Conservation (phyloP, 2,797 vertebrate genomes). For the Hyperoplus lanceolatus region DNA sequence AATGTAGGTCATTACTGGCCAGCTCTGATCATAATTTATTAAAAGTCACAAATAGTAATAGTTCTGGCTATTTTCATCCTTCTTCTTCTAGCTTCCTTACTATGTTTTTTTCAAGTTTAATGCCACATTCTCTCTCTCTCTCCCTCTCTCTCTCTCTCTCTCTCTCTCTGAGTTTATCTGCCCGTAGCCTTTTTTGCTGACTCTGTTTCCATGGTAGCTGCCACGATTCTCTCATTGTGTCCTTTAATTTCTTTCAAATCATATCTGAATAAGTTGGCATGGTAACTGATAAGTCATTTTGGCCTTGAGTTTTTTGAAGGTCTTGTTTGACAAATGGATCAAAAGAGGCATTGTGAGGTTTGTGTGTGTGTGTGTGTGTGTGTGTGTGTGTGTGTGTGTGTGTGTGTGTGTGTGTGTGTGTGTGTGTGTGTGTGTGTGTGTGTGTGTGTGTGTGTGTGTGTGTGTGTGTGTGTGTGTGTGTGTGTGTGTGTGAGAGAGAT, state of each 20-base stretch:
- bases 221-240: conserved; percentile 36
- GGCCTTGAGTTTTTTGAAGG: conserved; percentile 5
- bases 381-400: background rate
- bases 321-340: conserved; percentile 17
- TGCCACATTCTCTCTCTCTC: background rate
- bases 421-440: background rate
- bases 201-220: conserved; percentile 71
- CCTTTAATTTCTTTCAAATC: conserved; percentile 45
- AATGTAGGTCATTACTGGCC: background rate
- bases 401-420: background rate
- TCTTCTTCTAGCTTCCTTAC: conserved; percentile 4
- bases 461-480: background rate
- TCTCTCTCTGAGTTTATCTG: conserved; percentile 17
- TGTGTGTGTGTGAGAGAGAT: background rate
- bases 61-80: background rate
- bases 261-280: conserved; percentile 67
- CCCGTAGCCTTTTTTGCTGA: conserved; percentile 48
- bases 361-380: background rate
- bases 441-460: no score
- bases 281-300: conserved; percentile 58
- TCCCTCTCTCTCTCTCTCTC: background rate
- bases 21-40: conserved; percentile 6
- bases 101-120: conserved; percentile 14
- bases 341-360: background rate
- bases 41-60: background rate